Conservation (phyloP, 2,888 invertebrate species). For the Epinotia brunnichana region DNA sequence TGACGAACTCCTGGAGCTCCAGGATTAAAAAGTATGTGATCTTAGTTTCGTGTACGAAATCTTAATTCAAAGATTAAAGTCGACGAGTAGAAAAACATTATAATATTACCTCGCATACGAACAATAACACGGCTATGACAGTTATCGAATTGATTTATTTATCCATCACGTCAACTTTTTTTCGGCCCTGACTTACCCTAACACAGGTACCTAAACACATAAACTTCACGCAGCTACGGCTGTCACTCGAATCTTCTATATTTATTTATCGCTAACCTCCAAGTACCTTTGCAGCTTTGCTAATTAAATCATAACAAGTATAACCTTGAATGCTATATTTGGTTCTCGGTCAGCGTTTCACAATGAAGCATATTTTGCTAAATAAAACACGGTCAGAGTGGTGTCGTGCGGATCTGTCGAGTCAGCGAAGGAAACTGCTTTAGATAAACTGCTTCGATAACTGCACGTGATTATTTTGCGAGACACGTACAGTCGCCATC, state of each 20-base stretch:
- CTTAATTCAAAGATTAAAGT: too few species aligned
- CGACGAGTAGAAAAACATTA: too few species aligned
- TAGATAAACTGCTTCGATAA: too few species aligned
- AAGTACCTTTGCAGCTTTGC: not conserved
- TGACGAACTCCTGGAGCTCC: too few species aligned
- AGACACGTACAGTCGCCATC: too few species aligned
- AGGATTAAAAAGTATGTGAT: too few species aligned
- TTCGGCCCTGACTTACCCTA: not conserved
- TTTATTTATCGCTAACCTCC: not conserved
- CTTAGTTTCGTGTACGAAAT: too few species aligned
- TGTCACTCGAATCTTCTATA: not conserved
- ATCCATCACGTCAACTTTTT: not conserved
- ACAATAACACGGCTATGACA: not conserved
- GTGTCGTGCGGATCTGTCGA: conserved; percentile 19
- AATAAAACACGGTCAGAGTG: conserved; percentile 8
- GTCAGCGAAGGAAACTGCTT: conserved; percentile 16
- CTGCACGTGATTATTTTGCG: conserved; percentile 3
- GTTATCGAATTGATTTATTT: not conserved
- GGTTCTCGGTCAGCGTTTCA: conserved; percentile 25
- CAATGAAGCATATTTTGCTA: conserved; percentile 26
- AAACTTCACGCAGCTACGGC: not conserved
- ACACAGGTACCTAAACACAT: not conserved
- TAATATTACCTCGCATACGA: too few species aligned
- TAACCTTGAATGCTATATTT: conserved; percentile 26
- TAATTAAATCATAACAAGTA: not conserved